phyloP scores from a whole-genome alignment of 2,888 invertebrate species.

The Leucophora obtusa region DNA sequence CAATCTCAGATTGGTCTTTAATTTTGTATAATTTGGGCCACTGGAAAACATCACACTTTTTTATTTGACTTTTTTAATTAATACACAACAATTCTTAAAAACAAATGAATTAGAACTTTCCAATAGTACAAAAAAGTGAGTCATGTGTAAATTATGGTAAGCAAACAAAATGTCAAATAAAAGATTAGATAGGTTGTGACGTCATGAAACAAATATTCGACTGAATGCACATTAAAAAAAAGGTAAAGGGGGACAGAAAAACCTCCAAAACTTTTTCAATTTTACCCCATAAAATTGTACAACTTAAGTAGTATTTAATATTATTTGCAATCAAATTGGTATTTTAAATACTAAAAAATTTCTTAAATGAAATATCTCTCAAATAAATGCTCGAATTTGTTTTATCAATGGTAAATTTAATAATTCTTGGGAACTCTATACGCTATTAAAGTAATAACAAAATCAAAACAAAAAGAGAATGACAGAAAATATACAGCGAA shows the following conservation, averaged over 20 bases:
- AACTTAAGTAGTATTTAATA: too few species aligned
- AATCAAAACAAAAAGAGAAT: slow-evolving; percentile 19
- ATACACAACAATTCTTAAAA: neutral
- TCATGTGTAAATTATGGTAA: slow-evolving; percentile 16
- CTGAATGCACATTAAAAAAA: too few species aligned
- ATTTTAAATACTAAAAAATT: too few species aligned
- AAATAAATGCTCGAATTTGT: too few species aligned
- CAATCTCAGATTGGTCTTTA: slow-evolving; percentile 96
- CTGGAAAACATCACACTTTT: slow-evolving; percentile 86
- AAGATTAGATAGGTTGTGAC: slow-evolving; percentile 19
- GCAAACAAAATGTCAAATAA: slow-evolving; percentile 20
- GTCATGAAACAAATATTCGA: neutral
- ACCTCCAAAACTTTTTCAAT: too few species aligned
- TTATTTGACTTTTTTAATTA: slow-evolving; percentile 4
- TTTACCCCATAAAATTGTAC: too few species aligned
- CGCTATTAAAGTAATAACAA: slow-evolving; percentile 12
- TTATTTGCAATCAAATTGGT: too few species aligned
- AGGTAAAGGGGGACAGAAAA: too few species aligned
- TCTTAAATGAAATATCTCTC: too few species aligned
- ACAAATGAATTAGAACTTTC: neutral
- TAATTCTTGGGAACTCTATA: neutral
- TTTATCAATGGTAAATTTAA: too few species aligned
- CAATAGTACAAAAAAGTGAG: slow-evolving; percentile 49
- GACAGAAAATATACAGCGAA: slow-evolving; percentile 42
- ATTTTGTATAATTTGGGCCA: slow-evolving; percentile 94